phyloP scores from a whole-genome alignment of 2,888 invertebrate genomes.

The Mesopsocus fuscifrons region DNA sequence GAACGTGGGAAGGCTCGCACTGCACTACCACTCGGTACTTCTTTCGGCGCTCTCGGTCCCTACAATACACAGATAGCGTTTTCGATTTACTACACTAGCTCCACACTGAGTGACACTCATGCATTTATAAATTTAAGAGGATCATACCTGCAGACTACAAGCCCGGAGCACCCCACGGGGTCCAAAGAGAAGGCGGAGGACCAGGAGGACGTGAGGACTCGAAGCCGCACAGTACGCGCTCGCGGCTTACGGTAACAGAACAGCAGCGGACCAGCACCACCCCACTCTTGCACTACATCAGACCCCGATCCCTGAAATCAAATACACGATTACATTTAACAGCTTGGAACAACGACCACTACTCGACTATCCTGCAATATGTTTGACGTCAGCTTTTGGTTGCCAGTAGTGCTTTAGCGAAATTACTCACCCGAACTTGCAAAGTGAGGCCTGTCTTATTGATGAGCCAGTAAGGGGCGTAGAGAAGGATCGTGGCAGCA shows the following conservation, averaged over 20 bases:
- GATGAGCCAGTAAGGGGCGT: conserved; percentile 74
- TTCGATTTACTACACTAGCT: neutral
- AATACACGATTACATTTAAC: neutral
- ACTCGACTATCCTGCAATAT: conserved; percentile 10
- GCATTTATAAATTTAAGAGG: neutral
- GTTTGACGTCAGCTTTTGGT: too few relatives aligned
- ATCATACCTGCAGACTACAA: conserved; percentile 29
- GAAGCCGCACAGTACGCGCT: conserved; percentile 30
- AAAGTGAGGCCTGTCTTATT: conserved; percentile 74
- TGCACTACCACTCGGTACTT: conserved; percentile 54
- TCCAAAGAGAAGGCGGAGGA: conserved; percentile 42
- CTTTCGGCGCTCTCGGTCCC: conserved; percentile 47
- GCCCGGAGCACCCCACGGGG: conserved; percentile 54
- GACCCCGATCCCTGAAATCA: conserved; percentile 36
- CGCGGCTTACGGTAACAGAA: conserved; percentile 39
- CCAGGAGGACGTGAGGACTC: conserved; percentile 44
- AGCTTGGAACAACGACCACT: conserved; percentile 1
- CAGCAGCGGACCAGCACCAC: conserved; percentile 43
- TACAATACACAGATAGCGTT: conserved; percentile 30
- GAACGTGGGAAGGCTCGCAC: conserved; percentile 47
- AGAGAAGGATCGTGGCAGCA: conserved; percentile 44
- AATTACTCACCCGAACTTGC: conserved; percentile 45
- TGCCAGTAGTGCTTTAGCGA: too few relatives aligned
- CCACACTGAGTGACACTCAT: neutral
- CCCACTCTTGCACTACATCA: conserved; percentile 36